Evolutionary conservation across 2,113 vertebrate genomes (phyloP).

Genomic region (Polypterus senegalus): DNA sequence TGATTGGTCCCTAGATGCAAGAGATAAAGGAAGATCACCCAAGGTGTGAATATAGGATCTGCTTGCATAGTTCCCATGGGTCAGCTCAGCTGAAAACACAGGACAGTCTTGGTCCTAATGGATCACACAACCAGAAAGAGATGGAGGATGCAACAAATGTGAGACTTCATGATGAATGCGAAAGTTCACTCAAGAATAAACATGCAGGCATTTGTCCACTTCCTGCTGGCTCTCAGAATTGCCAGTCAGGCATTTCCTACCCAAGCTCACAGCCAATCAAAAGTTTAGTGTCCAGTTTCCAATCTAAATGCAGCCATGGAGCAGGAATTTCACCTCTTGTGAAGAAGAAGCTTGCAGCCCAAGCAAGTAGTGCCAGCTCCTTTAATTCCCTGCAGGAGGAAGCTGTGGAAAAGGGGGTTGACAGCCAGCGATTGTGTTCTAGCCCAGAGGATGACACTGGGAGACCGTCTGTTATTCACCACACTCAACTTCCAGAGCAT

Average conservation of each 20-base stretch:
- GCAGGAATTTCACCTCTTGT: constrained; percentile 83
- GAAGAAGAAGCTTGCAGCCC: constrained; percentile 84
- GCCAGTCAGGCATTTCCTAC: constrained; percentile 24
- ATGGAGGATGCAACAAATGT: not conserved
- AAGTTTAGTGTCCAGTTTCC: constrained; percentile 40
- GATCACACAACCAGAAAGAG: fast-evolving
- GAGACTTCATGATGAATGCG: not conserved
- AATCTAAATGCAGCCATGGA: constrained; percentile 40
- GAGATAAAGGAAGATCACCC: constrained; percentile 24
- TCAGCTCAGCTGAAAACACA: constrained; percentile 8
- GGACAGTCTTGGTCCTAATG: constrained; percentile 24
- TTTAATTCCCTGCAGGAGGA: constrained; percentile 18
- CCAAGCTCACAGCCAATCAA: constrained; percentile 39
- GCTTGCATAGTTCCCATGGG: constrained; percentile 30
- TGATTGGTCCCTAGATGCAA: constrained; percentile 17
- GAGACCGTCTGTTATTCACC: constrained; percentile 52
- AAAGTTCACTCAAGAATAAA: too few species aligned
- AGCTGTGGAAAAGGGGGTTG: constrained; percentile 3
- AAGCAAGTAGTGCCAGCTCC: constrained; percentile 58
- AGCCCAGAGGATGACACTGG: constrained; percentile 21
- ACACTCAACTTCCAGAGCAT: constrained; percentile 28
- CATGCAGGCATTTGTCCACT: too few species aligned
- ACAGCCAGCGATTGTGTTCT: constrained; percentile 20
- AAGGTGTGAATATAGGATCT: constrained; percentile 27
- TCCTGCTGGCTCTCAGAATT: constrained; percentile 7